A percentile compares a stretch with the other conserved stretches of the same genome.
Conservation (phyloP, 2,797 vertebrate genomes). For the Hypotaenidia okinawae region DNA sequence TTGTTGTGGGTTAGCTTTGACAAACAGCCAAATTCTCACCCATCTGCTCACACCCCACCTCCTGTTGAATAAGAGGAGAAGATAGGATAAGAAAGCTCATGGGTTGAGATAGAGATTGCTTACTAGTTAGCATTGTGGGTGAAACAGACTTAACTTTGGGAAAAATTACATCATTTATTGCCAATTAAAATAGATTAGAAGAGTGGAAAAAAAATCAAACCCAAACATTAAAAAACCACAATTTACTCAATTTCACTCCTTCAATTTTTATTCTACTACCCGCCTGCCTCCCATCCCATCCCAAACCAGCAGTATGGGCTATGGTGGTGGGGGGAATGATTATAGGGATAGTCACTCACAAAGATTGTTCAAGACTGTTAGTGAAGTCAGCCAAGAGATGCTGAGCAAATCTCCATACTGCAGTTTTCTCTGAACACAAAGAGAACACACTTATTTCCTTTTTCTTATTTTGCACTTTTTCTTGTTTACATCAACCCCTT, state of each 20-base stretch:
- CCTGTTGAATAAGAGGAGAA: not conserved
- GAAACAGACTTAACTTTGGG: not conserved
- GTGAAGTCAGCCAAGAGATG: not conserved
- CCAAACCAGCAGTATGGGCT: not conserved
- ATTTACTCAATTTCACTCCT: not conserved
- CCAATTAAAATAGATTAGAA: not conserved
- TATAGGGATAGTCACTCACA: not conserved
- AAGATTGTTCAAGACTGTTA: not conserved
- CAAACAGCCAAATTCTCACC: not conserved
- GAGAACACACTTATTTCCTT: not conserved
- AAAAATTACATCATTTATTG: not conserved
- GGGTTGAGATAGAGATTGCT: not conserved
- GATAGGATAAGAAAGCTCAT: not conserved
- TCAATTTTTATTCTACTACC: not conserved
- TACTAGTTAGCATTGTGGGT: not conserved
- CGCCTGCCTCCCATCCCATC: too few relatives aligned
- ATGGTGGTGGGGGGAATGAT: not conserved
- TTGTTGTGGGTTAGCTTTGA: not conserved
- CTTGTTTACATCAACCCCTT: not conserved
- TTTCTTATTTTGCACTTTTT: not conserved
- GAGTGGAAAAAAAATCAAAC: not conserved
- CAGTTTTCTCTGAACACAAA: not conserved
- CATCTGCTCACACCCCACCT: fast-evolving
- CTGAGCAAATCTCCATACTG: not conserved
- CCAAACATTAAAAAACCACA: too few relatives aligned